Conservation (phyloP, 2,888 invertebrate species). For the Aelia acuminata region DNA sequence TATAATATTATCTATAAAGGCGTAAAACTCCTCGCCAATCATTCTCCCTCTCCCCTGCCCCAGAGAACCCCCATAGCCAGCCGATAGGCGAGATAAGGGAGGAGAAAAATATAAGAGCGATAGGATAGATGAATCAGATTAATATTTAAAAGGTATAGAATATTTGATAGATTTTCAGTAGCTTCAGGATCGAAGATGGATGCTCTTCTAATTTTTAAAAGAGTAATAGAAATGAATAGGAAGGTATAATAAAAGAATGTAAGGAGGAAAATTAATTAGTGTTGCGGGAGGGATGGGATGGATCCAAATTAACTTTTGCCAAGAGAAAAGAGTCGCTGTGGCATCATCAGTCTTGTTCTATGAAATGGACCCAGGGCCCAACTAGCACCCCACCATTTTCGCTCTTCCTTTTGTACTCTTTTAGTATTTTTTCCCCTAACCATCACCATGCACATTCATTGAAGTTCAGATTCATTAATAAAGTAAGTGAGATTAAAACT, state of each 20-base stretch:
- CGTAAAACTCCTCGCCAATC: too few species aligned
- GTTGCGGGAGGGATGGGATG: not conserved
- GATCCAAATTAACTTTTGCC: not conserved
- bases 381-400: not conserved
- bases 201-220: too few species aligned
- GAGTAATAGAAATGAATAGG: not conserved
- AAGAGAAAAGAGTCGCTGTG: not conserved
- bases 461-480: not conserved
- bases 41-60: too few species aligned
- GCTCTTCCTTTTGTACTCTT: not conserved
- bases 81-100: too few species aligned
- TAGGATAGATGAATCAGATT: too few species aligned
- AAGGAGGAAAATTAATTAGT: not conserved
- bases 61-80: too few species aligned
- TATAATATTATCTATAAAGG: too few species aligned
- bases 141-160: too few species aligned
- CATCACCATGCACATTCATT: not conserved
- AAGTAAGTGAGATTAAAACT: not conserved
- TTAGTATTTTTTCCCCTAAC: not conserved
- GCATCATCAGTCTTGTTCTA: slow-evolving; percentile 17
- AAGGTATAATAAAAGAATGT: not conserved
- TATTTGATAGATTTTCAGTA: too few species aligned
- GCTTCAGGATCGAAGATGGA: too few species aligned
- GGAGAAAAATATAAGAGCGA: too few species aligned
- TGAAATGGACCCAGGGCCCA: not conserved